phyloP scores from a whole-genome alignment of 2,113 vertebrate genomes.

The Megalops atlanticus region DNA sequence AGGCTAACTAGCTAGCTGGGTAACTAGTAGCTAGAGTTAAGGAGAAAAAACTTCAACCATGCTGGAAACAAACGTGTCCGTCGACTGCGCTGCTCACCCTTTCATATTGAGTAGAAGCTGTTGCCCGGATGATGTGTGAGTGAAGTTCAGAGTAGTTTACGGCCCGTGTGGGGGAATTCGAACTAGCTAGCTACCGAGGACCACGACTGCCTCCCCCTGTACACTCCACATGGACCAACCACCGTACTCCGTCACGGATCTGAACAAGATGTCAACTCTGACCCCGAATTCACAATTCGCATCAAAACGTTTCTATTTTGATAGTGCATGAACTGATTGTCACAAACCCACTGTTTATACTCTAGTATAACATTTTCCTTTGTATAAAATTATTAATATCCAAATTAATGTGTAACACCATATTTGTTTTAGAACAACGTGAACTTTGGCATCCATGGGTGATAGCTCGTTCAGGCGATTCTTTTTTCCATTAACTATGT shows the following conservation, averaged over 20 bases:
- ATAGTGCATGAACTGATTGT: too few species aligned
- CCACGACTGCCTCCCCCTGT: conserved; percentile 69
- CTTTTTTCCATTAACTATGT: background rate
- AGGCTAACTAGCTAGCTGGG: background rate
- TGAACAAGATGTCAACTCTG: conserved; percentile 63
- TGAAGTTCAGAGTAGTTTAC: conserved; percentile 54
- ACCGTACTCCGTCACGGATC: conserved; percentile 55
- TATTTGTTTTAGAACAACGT: background rate
- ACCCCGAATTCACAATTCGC: conserved; percentile 47
- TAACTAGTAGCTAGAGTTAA: conserved; percentile 48
- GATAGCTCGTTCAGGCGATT: background rate
- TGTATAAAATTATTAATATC: background rate
- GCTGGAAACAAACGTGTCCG: conserved; percentile 48
- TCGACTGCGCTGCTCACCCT: conserved; percentile 71
- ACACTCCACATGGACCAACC: conserved; percentile 79
- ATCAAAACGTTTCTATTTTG: background rate
- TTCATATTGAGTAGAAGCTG: conserved; percentile 71
- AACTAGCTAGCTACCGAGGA: conserved; percentile 64
- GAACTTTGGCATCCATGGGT: background rate
- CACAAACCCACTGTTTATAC: too few species aligned
- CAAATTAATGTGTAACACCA: background rate
- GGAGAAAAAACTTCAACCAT: conserved; percentile 60
- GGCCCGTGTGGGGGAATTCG: conserved; percentile 49
- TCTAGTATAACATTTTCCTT: too few species aligned
- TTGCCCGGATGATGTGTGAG: conserved; percentile 53